A percentile compares a stretch with the other conserved stretches of the same genome.
Conservation (phyloP, 2,113 vertebrate genomes). For the Labeo rohita region DNA sequence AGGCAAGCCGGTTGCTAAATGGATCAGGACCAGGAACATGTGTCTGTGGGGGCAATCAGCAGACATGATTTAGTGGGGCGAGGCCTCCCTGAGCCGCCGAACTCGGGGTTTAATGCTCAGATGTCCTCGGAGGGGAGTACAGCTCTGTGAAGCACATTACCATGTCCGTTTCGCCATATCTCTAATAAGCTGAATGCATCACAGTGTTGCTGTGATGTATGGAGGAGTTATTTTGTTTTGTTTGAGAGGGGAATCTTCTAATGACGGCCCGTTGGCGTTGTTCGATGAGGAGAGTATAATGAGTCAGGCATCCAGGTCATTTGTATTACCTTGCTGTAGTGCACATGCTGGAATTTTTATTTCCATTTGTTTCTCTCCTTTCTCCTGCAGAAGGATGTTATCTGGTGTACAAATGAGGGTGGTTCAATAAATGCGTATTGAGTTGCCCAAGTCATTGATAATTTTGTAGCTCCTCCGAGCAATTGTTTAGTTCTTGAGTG, state of each 20-base stretch:
- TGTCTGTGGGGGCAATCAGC: not conserved
- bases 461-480: constrained; percentile 30
- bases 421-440: constrained; percentile 45
- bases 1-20: constrained; percentile 48
- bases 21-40: constrained; percentile 50
- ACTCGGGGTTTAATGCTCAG: constrained; percentile 6
- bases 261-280: not conserved
- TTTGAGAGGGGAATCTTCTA: not conserved
- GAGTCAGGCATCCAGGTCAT: constrained; percentile 9
- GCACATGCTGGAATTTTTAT: not conserved
- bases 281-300: constrained; percentile 37
- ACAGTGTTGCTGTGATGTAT: not conserved
- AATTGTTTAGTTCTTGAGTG: constrained; percentile 26
- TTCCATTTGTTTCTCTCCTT: constrained; percentile 10
- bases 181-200: constrained; percentile 28
- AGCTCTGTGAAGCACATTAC: constrained; percentile 6
- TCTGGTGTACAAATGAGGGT: constrained; percentile 34
- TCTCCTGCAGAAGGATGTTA: constrained; percentile 28
- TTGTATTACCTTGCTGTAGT: not conserved
- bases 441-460: constrained; percentile 18
- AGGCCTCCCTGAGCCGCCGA: not conserved
- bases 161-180: constrained; percentile 3
- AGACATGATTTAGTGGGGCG: constrained; percentile 34
- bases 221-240: constrained; percentile 4
- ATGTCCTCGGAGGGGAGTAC: not conserved